Evolutionary conservation across 2,797 vertebrate species (phyloP), one percentile per base, ranked within the genome.

Genomic region (Tachyglossus aculeatus): DNA sequence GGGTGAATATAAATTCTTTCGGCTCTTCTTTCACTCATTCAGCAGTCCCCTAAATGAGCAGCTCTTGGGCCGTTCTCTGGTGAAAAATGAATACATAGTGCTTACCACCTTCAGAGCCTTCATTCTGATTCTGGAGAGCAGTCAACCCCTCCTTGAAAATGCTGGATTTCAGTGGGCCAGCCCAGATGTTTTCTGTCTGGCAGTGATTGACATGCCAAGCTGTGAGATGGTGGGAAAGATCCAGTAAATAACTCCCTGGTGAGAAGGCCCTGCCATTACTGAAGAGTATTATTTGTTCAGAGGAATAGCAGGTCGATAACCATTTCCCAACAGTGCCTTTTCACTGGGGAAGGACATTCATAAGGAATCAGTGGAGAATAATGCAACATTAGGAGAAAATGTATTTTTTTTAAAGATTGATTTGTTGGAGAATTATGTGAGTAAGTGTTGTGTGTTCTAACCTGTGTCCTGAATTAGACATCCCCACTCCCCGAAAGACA

Each of bases 191-290:
- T 19, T 54, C 64, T 59, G 39, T 77, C 38, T 77, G 21, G 41
- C 77, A 71, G 45, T 67, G 67, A 70, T 38, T 19, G 39, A 76
- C 22, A 58, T 31, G 32, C 22, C 60, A 74, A 57, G 58, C 67
- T 31, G 9, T 57, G 73, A 77, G 55, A 66, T 52, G 75, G 29
- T 37, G 22, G 64, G 62, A 77, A 83, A 80, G 70, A 71, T 60
- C 78, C 73, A 74, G 43, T 55, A 80, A 86, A 52, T 71, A 44
- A 53, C 83, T 80, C 53, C 61, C 68, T 19, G 9, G 47, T 57
- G 29, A 34, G 71, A 76, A 70, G 47, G 55, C 44, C 12, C 43
- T 77, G 63, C 36, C 58, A 3, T 76, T 45, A 73, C 44, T 72
- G 60, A 66, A 43, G 56, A 71, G 29, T 74, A 58, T 16, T 19